Percentiles rank a stretch among this genome's conserved stretches.
phyloP scores from a whole-genome alignment of 92 coral and sea anemone species.

The Porites cylindrica region DNA sequence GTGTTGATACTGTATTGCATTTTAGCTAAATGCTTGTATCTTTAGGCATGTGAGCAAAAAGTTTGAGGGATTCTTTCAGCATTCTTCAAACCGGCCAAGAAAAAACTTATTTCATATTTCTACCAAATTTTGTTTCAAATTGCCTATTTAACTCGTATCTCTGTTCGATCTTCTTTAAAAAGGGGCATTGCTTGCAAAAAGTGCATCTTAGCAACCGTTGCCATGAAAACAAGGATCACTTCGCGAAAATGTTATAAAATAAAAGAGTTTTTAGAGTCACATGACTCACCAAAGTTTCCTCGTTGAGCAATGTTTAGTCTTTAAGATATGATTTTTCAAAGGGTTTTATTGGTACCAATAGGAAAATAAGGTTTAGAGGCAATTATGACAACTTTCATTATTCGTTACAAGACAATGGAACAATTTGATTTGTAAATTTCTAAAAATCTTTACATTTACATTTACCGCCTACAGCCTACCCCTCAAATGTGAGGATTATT shows the following conservation, averaged over 20 bases:
- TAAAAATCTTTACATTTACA: too few relatives aligned
- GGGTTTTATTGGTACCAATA: not conserved
- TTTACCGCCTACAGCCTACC: too few relatives aligned
- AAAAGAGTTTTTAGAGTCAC: not conserved
- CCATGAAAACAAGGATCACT: slow-evolving; percentile 14
- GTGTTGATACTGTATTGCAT: not conserved
- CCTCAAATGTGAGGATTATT: too few relatives aligned
- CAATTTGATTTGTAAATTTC: too few relatives aligned
- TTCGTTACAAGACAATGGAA: too few relatives aligned
- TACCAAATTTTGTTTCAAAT: too few relatives aligned
- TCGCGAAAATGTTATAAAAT: not conserved
- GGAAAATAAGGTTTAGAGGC: too few relatives aligned
- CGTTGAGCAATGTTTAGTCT: not conserved
- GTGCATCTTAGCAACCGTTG: slow-evolving; percentile 1
- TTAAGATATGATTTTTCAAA: not conserved
- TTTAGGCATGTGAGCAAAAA: not conserved
- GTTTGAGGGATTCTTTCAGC: not conserved
- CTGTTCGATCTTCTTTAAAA: slow-evolving; percentile 8
- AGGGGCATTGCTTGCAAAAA: slow-evolving; percentile 12
- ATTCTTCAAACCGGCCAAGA: not conserved
- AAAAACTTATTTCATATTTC: not conserved
- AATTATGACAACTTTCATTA: too few relatives aligned
- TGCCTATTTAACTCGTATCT: not conserved
- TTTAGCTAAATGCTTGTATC: not conserved
- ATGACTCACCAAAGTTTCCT: not conserved